phyloP scores from a whole-genome alignment of 2,113 vertebrate species.

The Puffinus mauretanicus region DNA sequence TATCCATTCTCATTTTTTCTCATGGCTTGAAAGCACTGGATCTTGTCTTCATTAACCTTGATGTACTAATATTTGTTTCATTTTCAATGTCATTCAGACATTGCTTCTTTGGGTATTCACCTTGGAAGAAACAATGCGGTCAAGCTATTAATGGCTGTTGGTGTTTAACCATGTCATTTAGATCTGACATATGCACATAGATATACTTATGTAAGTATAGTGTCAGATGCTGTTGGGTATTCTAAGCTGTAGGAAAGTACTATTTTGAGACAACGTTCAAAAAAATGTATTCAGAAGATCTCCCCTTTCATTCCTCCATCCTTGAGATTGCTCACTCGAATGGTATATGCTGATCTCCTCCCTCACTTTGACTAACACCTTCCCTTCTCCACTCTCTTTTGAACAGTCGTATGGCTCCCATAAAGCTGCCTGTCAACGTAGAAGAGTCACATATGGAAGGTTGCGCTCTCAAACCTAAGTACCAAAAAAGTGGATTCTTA shows the following conservation, averaged over 20 bases:
- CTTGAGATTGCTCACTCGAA: not conserved
- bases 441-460: not conserved
- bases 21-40: not conserved
- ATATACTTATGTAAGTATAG: not conserved
- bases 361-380: not conserved
- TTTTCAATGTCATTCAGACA: not conserved
- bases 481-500: not conserved
- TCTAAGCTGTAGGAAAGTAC: not conserved
- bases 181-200: not conserved
- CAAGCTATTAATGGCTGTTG: not conserved
- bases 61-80: not conserved
- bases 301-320: not conserved
- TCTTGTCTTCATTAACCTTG: not conserved
- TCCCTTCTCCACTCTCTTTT: not conserved
- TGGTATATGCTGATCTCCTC: not conserved
- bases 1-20: not conserved
- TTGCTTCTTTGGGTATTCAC: not conserved
- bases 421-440: not conserved
- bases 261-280: not conserved
- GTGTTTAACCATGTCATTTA: not conserved
- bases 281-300: not conserved
- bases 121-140: not conserved
- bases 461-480: not conserved
- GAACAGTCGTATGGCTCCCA: not conserved
- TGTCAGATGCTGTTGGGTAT: not conserved